Conservation (phyloP, 2,113 vertebrate genomes). For the Neomonachus schauinslandi region DNA sequence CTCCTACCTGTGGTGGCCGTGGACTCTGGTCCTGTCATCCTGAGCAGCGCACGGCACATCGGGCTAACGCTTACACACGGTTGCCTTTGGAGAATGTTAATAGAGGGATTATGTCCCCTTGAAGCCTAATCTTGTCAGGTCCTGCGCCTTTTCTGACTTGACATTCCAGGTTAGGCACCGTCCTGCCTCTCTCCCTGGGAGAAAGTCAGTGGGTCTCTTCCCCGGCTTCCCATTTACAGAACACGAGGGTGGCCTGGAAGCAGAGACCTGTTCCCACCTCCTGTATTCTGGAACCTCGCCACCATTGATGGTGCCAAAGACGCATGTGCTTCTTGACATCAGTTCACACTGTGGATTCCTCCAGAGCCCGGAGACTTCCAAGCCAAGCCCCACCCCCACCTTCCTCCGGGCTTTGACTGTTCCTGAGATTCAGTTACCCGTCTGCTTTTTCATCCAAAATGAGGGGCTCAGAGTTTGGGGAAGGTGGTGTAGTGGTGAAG, state of each 20-base stretch:
- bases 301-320: not conserved
- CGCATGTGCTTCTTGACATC: not conserved
- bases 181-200: not conserved
- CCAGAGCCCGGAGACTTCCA: not conserved
- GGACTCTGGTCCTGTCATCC: not conserved
- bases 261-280: not conserved
- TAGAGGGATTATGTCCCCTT: no score
- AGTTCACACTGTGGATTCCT: not conserved
- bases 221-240: not conserved
- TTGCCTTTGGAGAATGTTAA: not conserved
- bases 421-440: not conserved
- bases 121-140: not conserved
- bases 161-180: not conserved
- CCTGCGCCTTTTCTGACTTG: not conserved
- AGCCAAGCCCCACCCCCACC: not conserved
- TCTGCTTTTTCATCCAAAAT: not conserved
- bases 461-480: no score
- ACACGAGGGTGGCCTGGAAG: not conserved
- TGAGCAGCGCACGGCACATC: not conserved
- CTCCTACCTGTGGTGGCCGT: not conserved
- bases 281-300: not conserved
- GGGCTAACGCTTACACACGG: fast-evolving
- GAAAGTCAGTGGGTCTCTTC: not conserved
- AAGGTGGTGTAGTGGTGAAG: fast-evolving
- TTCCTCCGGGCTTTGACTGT: not conserved